These are phyloP conservation scores for Megaceryle maxima DNA, from an alignment of 2,113 vertebrate species.

Conservation along the genomic window DNA sequence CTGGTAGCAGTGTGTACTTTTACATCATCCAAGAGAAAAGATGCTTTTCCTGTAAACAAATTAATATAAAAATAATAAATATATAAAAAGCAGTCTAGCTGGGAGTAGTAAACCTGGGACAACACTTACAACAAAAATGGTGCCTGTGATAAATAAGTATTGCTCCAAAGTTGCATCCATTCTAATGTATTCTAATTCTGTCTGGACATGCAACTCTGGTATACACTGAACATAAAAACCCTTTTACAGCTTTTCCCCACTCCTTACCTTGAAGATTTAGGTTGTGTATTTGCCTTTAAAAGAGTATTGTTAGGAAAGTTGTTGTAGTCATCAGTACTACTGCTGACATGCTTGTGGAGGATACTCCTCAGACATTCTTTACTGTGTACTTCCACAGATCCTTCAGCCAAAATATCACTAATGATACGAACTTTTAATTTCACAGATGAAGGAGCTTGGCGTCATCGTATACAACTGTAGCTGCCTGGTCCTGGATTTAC, in stretches of 20 bases:
- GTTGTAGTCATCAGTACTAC: neutral
- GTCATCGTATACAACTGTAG: slow-evolving; percentile 93
- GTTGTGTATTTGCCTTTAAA: neutral
- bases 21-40: neutral
- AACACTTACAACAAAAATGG: neutral
- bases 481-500: slow-evolving; percentile 92
- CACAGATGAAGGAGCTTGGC: slow-evolving; percentile 95
- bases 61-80: neutral
- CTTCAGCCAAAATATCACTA: neutral
- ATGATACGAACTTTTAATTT: slow-evolving; percentile 57
- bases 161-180: neutral
- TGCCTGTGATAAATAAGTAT: neutral
- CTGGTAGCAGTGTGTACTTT: neutral
- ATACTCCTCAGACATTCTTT: neutral
- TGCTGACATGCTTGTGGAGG: neutral
- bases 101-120: neutral
- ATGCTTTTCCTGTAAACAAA: neutral
- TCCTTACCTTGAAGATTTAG: neutral
- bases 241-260: neutral
- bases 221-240: neutral
- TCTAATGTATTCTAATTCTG: neutral
- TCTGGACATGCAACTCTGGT: neutral
- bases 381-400: neutral
- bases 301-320: neutral
- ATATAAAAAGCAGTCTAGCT: neutral